Conservation (phyloP, 2,888 invertebrate genomes). For the Yponomeuta sedellus region DNA sequence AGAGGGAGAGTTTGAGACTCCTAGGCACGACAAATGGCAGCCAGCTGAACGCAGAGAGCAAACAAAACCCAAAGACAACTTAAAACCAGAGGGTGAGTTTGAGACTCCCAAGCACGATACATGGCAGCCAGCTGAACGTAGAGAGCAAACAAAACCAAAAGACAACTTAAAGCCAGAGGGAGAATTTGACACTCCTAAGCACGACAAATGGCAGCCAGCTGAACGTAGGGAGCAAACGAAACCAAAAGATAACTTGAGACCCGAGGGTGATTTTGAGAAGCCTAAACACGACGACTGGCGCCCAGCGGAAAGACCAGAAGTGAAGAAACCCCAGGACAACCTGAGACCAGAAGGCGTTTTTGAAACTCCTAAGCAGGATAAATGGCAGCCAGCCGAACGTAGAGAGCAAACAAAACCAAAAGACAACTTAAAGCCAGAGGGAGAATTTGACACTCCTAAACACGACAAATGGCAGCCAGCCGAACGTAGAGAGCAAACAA, state of each 20-base stretch:
- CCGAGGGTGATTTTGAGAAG: conserved; percentile 70
- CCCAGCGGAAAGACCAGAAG: conserved; percentile 52
- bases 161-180: conserved; percentile 57
- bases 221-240: conserved; percentile 49
- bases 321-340: conserved; percentile 53
- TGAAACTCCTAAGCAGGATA: conserved; percentile 43
- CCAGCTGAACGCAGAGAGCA: conserved; percentile 55
- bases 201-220: conserved; percentile 44
- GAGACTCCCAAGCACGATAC: conserved; percentile 39
- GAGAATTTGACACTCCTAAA: conserved; percentile 63
- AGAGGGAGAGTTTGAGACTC: conserved; percentile 76
- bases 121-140: conserved; percentile 54
- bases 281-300: conserved; percentile 40
- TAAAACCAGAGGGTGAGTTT: conserved; percentile 55
- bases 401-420: conserved; percentile 38
- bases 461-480: conserved; percentile 38
- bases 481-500: conserved; percentile 31
- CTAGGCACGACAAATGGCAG: conserved; percentile 35
- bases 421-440: conserved; percentile 76
- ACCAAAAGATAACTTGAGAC: conserved; percentile 65
- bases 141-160: conserved; percentile 43
- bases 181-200: conserved; percentile 46
- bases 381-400: conserved; percentile 42
- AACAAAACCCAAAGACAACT: conserved; percentile 48
- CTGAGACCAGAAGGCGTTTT: conserved; percentile 51